phyloP scores from a whole-genome alignment of 2,113 vertebrate genomes.

The Gnathonemus echidnorhynchus region DNA sequence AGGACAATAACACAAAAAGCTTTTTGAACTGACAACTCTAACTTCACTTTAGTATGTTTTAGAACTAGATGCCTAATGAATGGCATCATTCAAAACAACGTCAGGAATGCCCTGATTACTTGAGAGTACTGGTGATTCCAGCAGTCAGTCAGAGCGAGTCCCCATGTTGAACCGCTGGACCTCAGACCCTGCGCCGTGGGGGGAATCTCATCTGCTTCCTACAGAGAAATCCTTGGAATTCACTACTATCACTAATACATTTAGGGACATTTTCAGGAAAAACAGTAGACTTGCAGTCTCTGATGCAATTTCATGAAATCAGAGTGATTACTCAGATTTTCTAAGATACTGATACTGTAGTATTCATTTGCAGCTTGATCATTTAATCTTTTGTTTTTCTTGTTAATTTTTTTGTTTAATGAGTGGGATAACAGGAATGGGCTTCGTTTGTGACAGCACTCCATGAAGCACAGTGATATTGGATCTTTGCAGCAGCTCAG shows the following conservation, averaged over 20 bases:
- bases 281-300: not conserved
- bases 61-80: not conserved
- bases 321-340: not conserved
- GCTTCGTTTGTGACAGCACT: not conserved
- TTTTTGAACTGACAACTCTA: not conserved
- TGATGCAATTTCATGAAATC: not conserved
- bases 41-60: not conserved
- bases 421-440: not conserved
- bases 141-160: not conserved
- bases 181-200: not conserved
- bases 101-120: not conserved
- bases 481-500: not conserved
- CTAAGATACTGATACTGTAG: not conserved
- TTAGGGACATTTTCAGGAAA: not conserved
- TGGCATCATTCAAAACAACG: not conserved
- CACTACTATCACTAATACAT: not conserved
- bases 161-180: not conserved
- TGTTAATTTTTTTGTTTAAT: not conserved
- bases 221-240: slow-evolving; percentile 19
- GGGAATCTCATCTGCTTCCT: slow-evolving; percentile 10
- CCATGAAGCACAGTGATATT: not conserved
- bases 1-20: not conserved
- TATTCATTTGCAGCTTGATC: not conserved
- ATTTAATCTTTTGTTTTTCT: not conserved
- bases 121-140: not conserved